Evolutionary conservation across 2,797 vertebrate genomes (phyloP), one percentile per base, ranked within the genome.

Genomic region (Catostomus latipinnis): DNA sequence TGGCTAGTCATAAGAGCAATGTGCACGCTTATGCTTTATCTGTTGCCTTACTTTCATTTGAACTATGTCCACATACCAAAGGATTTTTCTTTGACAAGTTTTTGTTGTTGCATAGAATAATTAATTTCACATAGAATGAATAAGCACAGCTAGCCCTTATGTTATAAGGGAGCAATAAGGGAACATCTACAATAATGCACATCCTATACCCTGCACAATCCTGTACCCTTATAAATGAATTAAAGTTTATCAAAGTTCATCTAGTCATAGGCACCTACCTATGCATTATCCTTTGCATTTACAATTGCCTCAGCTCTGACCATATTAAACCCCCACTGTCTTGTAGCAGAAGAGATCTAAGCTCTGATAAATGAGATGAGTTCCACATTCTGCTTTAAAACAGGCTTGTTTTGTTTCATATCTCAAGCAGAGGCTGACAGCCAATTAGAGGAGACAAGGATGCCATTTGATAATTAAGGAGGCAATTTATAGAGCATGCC

Each of bases 401-500:
- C 78, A 62, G 82, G 45, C 60, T 79, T 81, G 71, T 58, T 73
- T 49, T 84, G 85, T 85, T 89, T 80, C 16, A 5, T 11, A 79
- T 82, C 14, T 12, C 71, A 82, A 67, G 56, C 75, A 71, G 82
- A 82, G 82, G 34, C 62, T 78, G 65, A 65, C 63, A 67, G 54
- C 68, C 70, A 77, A 60, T 86, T 76, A 67, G 58, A n/a, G 52
- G 46, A 13, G 72, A 49, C n/a, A 58, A 60, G 52, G 83, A 75
- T 71, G 53, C 43, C 66, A 81, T 65, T 77, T 76, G 58, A 84
- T 46, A 61, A 76, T 60, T 71, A 49, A 53, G 50, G 10, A 72
- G 74, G 80, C 80, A 66, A 87, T 87, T 57, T 9, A 76, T 13
- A 58, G 81, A 86, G 50, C 82, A 86, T 77, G 74, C 71, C 54